Base-by-base conservation (phyloP, 2,888 invertebrate species). In the Eupithecia abbreviata region DNA sequence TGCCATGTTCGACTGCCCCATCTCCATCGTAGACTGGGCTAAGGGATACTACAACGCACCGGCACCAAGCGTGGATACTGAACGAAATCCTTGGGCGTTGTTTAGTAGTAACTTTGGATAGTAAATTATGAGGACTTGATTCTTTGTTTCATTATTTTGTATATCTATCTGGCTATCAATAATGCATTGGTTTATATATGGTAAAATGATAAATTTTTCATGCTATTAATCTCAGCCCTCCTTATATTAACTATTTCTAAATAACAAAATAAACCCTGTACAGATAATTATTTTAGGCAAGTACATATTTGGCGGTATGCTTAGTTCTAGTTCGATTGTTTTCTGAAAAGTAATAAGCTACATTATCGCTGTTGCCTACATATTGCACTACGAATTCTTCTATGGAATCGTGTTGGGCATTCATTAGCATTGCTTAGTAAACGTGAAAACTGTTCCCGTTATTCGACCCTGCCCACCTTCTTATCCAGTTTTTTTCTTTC, bases 11-110 rank as follows among this genome's bases (percentile, higher is more conserved):
- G 92, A 90, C 42, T 97, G 97, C 88, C 96, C 96, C n/a, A 95
- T 97, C 85, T 97, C 97, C 2, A 89, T 97, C 78, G 93, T 97
- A 74, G 96, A 97, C 84, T 89, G 97, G 90, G 96, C 96, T 42
- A 91, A 97, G 79, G 97, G 97, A 18, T 91, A 91, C 72, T 91
- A 92, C 71, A 88, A 90, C 15, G 90, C 91, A 0, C 89, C 89
- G 0, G 82, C 89, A 0, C 86, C 90, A 2, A 82, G 71, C 1
- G 49, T 81, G 3, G 85, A 89, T 69, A 82, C 83, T 4, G 79
- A 75, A 0, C 81, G 70, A 10, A 85, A 79, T 15, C 90, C 88
- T 70, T 90, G 89, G 90, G 79, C 86, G 0, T 74, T 88, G 18
- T 89, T 89, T 71, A 88, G 85, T 55, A 88, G 83, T 75, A 84